These are phyloP conservation scores for Vollenhovia emeryi DNA, from an alignment of 1,140 invertebrate genomes.

Conservation along the genomic window DNA sequence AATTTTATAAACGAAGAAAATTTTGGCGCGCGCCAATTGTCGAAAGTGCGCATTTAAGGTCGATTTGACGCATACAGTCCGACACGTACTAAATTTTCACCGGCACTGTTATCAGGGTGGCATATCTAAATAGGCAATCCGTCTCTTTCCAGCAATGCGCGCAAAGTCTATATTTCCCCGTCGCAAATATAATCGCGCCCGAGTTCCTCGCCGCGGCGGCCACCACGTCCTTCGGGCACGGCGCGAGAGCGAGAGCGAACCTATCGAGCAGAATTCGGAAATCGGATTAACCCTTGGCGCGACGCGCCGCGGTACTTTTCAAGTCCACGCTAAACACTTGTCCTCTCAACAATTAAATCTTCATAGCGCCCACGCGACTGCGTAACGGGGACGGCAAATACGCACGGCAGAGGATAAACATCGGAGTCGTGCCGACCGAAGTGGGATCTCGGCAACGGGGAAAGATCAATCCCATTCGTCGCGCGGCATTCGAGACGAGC, in stretches of 20 bases:
- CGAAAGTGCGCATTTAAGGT: slow-evolving; percentile 2
- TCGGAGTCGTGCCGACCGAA: background rate
- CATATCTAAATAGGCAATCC: slow-evolving; percentile 46
- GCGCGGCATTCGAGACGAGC: background rate
- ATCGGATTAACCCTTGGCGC: background rate
- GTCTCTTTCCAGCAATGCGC: slow-evolving; percentile 35
- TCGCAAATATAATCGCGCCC: slow-evolving; percentile 35
- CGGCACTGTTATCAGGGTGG: slow-evolving; percentile 17
- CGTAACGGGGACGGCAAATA: background rate
- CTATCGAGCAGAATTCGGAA: slow-evolving; percentile 20
- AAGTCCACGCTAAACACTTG: background rate
- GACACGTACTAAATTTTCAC: slow-evolving; percentile 44
- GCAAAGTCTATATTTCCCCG: slow-evolving; percentile 11
- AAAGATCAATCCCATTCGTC: background rate
- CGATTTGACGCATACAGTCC: slow-evolving; percentile 16
- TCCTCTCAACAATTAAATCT: background rate
- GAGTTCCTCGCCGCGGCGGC: background rate
- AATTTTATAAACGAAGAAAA: background rate
- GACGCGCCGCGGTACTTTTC: background rate
- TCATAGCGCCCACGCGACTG: too few species aligned
- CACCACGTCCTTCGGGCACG: background rate
- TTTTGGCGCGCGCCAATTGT: background rate
- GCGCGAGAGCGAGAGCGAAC: slow-evolving; percentile 7
- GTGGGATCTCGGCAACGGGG: background rate
- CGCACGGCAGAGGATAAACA: background rate